Evolutionary conservation across 2,113 vertebrate species (phyloP), one percentile per base, ranked within the genome.

Genomic region (Trochalopteron elliotii): DNA sequence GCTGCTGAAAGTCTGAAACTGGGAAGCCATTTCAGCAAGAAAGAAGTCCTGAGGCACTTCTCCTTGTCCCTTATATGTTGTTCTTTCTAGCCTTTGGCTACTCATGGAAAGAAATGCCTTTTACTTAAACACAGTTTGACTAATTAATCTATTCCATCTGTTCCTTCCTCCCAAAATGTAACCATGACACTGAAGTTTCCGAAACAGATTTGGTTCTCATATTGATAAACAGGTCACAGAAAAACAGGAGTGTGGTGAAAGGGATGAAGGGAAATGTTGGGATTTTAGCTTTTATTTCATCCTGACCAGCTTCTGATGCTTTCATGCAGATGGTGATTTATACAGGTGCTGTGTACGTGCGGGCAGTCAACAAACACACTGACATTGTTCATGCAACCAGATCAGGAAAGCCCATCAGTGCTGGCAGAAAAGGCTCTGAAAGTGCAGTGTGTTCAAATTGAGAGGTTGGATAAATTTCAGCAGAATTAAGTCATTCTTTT

Each of bases 71-170:
- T 94, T 94, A 77, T 55, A 59, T 78, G 39, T 87, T 75, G 40
- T 85, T 94, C 93, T 94, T 90, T 97, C 96, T 97, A 95, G 97
- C 98, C 98, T 96, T 97, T 97, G 98, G 98, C 97, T 98, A 97
- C 98, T 98, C 98, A 98, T 97, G 97, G 98, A 99, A 98, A 98
- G 98, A 98, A 98, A 98, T 98, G 98, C 96, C 97, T 98, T 98
- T 98, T 95, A 98, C 97, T 98, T 98, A 98, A 98, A 98, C 98
- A 98, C 97, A 97, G 96, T 98, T 97, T 96, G 97, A 97, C 96
- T 98, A 98, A 99, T 98, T 98, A 98, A 99, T 99, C 97, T 98
- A 97, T 98, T 98, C 98, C 98, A 99, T 98, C 98, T 99, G 98
- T 98, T 98, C 95, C 92, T 95, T 95, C 97, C 97, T 98, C 89